Conservation (phyloP, 2,888 invertebrate species). For the Patella depressa region DNA sequence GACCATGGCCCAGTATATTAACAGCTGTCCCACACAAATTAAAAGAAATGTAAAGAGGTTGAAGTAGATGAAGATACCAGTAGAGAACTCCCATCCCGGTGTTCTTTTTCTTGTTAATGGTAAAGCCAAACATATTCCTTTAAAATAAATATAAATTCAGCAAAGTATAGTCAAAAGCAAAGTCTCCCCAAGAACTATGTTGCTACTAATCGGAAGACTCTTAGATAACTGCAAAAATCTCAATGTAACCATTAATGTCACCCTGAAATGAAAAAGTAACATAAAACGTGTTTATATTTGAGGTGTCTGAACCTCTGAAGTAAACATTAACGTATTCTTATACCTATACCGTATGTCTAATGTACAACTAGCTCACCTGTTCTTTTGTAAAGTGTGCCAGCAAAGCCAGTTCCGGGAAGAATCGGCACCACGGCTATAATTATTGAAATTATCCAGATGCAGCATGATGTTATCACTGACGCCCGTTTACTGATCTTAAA, state of each 20-base stretch:
- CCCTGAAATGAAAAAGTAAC: no score
- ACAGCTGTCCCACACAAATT: conserved; percentile 60
- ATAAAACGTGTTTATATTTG: no score
- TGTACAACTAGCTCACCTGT: conserved; percentile 33
- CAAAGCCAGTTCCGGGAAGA: conserved; percentile 56
- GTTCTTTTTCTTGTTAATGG: conserved; percentile 64
- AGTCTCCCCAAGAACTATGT: no score
- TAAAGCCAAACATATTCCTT: conserved; percentile 66
- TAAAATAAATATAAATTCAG: not conserved
- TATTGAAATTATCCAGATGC: conserved; percentile 55
- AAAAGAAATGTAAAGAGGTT: conserved; percentile 63
- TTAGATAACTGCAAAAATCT: no score
- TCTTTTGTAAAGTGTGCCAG: conserved; percentile 58
- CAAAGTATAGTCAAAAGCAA: no score
- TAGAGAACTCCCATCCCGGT: conserved; percentile 68
- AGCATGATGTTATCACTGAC: conserved; percentile 41
- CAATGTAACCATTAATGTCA: no score
- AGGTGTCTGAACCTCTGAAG: no score
- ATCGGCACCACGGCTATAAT: conserved; percentile 61
- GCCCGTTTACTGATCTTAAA: conserved; percentile 43
- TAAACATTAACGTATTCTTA: no score
- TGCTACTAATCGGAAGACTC: no score
- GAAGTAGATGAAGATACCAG: conserved; percentile 62
- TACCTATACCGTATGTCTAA: no score
- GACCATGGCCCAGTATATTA: conserved; percentile 58